These are phyloP conservation scores for Phymastichus coffea DNA, from an alignment of 1,140 invertebrate species.

Conservation along the genomic window DNA sequence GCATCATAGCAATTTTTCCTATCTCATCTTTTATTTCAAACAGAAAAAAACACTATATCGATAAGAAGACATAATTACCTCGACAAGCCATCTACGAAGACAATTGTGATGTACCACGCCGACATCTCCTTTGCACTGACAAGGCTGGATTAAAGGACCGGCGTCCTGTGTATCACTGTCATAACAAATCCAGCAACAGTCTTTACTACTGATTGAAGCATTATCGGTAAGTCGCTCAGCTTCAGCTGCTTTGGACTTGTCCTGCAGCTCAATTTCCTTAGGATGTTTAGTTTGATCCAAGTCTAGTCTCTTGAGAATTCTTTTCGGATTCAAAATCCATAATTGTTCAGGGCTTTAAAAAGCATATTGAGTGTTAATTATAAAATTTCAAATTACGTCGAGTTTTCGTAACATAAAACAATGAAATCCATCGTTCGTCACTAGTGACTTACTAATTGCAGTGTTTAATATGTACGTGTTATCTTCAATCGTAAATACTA, in stretches of 20 bases:
- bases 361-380: neutral
- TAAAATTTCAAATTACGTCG: conserved; percentile 8
- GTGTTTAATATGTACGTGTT: too few species aligned
- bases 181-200: conserved; percentile 93
- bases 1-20: too few species aligned
- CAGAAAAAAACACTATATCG: too few species aligned
- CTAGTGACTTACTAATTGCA: neutral
- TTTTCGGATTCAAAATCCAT: conserved; percentile 91
- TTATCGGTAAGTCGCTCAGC: conserved; percentile 38
- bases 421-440: too few species aligned
- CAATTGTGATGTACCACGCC: conserved; percentile 90
- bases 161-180: conserved; percentile 75
- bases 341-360: conserved; percentile 77
- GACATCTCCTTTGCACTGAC: conserved; percentile 87
- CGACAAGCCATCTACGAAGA: conserved; percentile 84
- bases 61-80: too few species aligned
- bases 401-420: conserved; percentile 15
- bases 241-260: conserved; percentile 44
- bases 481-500: too few species aligned
- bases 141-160: conserved; percentile 83
- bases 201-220: conserved; percentile 51
- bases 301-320: conserved; percentile 70
- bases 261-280: conserved; percentile 60
- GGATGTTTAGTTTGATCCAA: conserved; percentile 48
- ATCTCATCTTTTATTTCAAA: too few species aligned